phyloP scores from a whole-genome alignment of 2,113 vertebrate species.

The Willisornis vidua region DNA sequence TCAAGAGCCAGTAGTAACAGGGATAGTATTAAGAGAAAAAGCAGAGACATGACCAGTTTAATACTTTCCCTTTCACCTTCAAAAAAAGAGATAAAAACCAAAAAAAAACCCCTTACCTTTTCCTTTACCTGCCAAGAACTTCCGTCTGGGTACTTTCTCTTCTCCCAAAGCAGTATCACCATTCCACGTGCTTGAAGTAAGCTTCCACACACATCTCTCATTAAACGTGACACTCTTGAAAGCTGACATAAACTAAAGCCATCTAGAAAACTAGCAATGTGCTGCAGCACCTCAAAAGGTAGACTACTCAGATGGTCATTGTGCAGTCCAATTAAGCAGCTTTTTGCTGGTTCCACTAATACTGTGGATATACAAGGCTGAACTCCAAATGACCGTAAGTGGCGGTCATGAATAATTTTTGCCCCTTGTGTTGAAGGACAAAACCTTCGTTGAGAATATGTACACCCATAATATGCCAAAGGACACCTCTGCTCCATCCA shows the following conservation, averaged over 20 bases:
- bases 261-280: conserved; percentile 93
- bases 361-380: conserved; percentile 81
- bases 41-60: background rate
- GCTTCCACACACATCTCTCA: conserved; percentile 96
- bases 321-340: conserved; percentile 71
- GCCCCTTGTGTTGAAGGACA: conserved; percentile 87
- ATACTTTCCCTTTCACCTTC: background rate
- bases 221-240: conserved; percentile 89
- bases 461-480: conserved; percentile 96
- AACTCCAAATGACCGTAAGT: conserved; percentile 92
- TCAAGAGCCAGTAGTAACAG: background rate
- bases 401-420: conserved; percentile 90
- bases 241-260: conserved; percentile 97
- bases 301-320: conserved; percentile 89
- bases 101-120: conserved; percentile 77
- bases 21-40: background rate
- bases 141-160: conserved; percentile 76
- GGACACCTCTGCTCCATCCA: conserved; percentile 99
- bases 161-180: conserved; percentile 94
- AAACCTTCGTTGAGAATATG: conserved; percentile 93
- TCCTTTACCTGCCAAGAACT: conserved; percentile 92
- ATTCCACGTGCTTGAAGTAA: conserved; percentile 94
- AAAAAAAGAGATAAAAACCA: background rate
- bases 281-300: conserved; percentile 92
- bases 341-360: conserved; percentile 73